Evolutionary conservation across 2,113 vertebrate genomes (phyloP).

Genomic region (Datnioides undecimradiatus): DNA sequence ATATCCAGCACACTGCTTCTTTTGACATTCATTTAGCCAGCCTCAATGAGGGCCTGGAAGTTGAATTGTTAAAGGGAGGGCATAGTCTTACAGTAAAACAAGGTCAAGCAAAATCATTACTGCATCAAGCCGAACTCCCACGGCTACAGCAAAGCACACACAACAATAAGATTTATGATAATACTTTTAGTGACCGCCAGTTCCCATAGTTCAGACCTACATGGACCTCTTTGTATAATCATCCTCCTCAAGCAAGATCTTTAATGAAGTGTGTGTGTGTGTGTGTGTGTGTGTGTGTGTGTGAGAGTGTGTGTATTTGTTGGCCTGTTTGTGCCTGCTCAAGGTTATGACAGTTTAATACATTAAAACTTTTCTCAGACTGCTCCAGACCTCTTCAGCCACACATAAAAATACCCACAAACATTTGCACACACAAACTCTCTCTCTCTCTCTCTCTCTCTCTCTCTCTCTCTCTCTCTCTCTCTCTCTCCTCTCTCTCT

Average conservation of each 20-base stretch:
- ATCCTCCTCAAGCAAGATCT: background rate
- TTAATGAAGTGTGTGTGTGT: slow-evolving; percentile 25
- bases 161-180: slow-evolving; percentile 27
- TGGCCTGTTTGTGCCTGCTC: slow-evolving; percentile 40
- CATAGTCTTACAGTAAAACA: background rate
- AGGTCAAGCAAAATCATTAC: slow-evolving; percentile 28
- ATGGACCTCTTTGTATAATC: slow-evolving; percentile 17
- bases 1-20: background rate
- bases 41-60: background rate
- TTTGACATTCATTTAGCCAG: background rate
- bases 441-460: no score
- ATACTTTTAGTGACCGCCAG: slow-evolving; percentile 8
- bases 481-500: no score
- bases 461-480: no score
- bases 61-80: background rate
- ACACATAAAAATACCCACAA: slow-evolving; percentile 33
- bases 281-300: slow-evolving; percentile 32
- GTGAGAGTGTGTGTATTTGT: slow-evolving; percentile 34
- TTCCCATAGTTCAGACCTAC: slow-evolving; percentile 18
- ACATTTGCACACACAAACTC: slow-evolving; percentile 42
- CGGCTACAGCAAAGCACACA: background rate
- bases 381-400: slow-evolving; percentile 34
- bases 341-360: slow-evolving; percentile 69
- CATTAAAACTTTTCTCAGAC: slow-evolving; percentile 55
- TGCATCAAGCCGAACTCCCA: background rate